Conservation (phyloP, 2,113 vertebrate genomes). For the Larimichthys crocea region DNA sequence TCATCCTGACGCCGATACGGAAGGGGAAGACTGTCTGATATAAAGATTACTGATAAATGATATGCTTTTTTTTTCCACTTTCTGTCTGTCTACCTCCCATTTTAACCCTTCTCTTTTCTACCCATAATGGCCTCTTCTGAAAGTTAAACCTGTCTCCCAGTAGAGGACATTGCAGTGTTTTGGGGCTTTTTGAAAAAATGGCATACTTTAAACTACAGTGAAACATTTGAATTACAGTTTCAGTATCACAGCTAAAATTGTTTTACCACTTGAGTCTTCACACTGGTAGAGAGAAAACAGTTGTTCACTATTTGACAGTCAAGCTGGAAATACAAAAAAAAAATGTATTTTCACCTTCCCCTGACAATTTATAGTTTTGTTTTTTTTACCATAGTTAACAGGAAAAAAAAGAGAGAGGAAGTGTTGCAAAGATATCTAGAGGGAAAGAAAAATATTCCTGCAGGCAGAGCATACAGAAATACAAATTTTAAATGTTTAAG, state of each 20-base stretch:
- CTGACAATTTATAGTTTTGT: background rate
- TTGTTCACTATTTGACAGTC: background rate
- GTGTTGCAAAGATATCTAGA: background rate
- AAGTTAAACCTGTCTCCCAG: slow-evolving; percentile 30
- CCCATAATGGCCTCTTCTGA: background rate
- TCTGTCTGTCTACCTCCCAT: slow-evolving; percentile 12
- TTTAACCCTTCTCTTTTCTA: background rate
- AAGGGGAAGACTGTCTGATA: slow-evolving; percentile 59
- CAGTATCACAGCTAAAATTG: slow-evolving; percentile 2
- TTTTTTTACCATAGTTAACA: background rate
- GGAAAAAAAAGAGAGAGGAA: background rate
- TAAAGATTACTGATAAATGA: slow-evolving; percentile 50
- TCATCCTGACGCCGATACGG: slow-evolving; percentile 64
- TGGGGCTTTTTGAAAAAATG: background rate
- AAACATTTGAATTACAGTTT: background rate
- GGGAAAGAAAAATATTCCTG: background rate
- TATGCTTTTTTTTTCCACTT: slow-evolving; percentile 2
- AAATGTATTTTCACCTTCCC: background rate
- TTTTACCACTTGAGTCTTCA: background rate
- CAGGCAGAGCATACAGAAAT: slow-evolving; percentile 7
- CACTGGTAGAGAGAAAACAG: slow-evolving; percentile 2
- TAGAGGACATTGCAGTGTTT: slow-evolving; percentile 6
- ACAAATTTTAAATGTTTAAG: slow-evolving; percentile 11
- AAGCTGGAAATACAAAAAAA: slow-evolving; percentile 6
- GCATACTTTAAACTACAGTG: slow-evolving; percentile 8